phyloP scores from a whole-genome alignment of 2,888 invertebrate genomes.

The Drosophila ezoana region DNA sequence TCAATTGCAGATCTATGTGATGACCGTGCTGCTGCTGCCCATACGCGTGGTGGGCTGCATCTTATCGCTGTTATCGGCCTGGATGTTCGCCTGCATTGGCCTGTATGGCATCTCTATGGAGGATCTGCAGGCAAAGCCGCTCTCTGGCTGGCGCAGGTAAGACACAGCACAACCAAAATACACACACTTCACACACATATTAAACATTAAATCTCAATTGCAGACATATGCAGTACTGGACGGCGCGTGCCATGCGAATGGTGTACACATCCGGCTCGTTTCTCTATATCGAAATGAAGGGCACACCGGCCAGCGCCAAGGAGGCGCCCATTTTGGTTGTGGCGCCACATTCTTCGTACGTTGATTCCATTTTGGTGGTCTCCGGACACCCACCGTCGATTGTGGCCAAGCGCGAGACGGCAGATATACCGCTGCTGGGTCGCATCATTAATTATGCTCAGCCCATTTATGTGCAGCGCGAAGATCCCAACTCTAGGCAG shows the following conservation, averaged over 20 bases:
- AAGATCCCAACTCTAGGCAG: slow-evolving; percentile 96
- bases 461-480: slow-evolving; percentile 96
- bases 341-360: slow-evolving; percentile 96
- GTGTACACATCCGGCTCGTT: slow-evolving; percentile 93
- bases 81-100: slow-evolving; percentile 93
- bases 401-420: slow-evolving; percentile 95
- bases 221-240: slow-evolving; percentile 88
- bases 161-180: slow-evolving; percentile 58
- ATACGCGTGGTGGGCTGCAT: slow-evolving; percentile 92
- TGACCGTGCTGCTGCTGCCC: slow-evolving; percentile 94
- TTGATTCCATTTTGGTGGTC: slow-evolving; percentile 94
- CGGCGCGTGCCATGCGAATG: slow-evolving; percentile 89
- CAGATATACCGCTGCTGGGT: slow-evolving; percentile 94
- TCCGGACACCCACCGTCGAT: slow-evolving; percentile 94
- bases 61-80: slow-evolving; percentile 91
- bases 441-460: slow-evolving; percentile 97
- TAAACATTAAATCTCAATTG: slow-evolving; percentile 3
- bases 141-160: slow-evolving; percentile 96
- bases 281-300: slow-evolving; percentile 91
- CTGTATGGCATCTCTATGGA: slow-evolving; percentile 92
- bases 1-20: slow-evolving; percentile 91
- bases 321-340: slow-evolving; percentile 94
- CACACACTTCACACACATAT: background rate
- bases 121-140: slow-evolving; percentile 91
- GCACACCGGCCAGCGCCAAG: slow-evolving; percentile 87